Conservation (phyloP, 23 tunicate genomes). For the Styela plicata region DNA sequence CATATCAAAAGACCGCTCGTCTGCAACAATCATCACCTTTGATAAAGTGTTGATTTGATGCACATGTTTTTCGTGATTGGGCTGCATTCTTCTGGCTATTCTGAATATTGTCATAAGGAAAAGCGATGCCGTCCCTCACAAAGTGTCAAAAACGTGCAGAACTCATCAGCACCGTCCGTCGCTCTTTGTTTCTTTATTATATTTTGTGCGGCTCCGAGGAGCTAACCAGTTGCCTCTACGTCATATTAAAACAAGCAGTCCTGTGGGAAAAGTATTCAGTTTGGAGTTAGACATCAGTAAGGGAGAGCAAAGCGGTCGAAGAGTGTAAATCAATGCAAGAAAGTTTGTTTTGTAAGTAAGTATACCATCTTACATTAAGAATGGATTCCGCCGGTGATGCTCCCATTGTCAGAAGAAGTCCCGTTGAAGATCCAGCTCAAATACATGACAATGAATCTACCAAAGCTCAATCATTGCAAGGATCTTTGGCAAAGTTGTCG, state of each 20-base stretch:
- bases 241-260: background rate
- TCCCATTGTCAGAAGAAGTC: slow-evolving; percentile 42
- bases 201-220: background rate
- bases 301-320: background rate
- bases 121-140: background rate
- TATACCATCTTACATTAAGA: background rate
- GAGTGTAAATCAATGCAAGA: background rate
- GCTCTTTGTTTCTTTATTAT: background rate
- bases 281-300: background rate
- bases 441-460: slow-evolving; percentile 28
- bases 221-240: background rate
- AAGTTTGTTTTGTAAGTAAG: background rate
- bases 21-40: no score
- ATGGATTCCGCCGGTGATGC: slow-evolving; percentile 36
- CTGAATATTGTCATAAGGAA: background rate
- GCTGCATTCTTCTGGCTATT: no score
- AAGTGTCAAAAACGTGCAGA: background rate
- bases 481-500: slow-evolving; percentile 12
- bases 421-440: slow-evolving; percentile 46
- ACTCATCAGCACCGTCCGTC: background rate
- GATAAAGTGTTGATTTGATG: no score
- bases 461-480: slow-evolving; percentile 36
- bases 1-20: no score
- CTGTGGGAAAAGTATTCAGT: background rate
- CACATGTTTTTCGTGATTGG: no score